Base-by-base conservation (phyloP, 2,113 vertebrate genomes). In the Loxodonta africana region DNA sequence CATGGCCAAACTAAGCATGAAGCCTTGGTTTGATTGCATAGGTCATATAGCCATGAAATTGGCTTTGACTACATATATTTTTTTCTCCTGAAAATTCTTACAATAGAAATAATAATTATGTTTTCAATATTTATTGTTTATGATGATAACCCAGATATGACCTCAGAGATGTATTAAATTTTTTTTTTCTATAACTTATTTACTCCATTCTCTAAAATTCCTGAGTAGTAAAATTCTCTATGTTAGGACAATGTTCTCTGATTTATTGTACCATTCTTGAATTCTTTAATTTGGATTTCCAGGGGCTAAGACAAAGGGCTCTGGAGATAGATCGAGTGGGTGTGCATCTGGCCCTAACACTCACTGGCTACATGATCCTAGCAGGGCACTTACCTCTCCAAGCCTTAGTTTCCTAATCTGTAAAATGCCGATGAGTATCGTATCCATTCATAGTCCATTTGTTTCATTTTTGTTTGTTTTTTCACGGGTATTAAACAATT, bases 101-200 rank as follows among this genome's bases (percentile, higher is more conserved):
- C 25, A 73, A 83, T 83, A 74, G 8, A 94, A 62, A 95, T 78
- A 78, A 30, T 44, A 57, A 84, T 57, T 84, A 63, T 10, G 76
- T 63, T 57, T 93, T 90, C 37, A 90, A 26, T 60, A 90, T 18
- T 92, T 95, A 12, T 1, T 60, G 48, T 92, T 83, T 90, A 83
- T 83, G 28, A 84, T 84, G 63, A 6, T 77, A 74, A 86, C 89
- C n/a, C 25, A 84, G 57, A 76, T 48, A 78, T 26, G 3, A 14
- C 8, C 17, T 88, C 6, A 88, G 21, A 63, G 63, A 91, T 93
- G 44, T 44, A 41, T 41, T 81, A 44, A 65, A 62, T 28, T 33
- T 9, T 89, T 37, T 37, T 84, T 95, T 77, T 83, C 48, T 76
- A 20, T 69, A 88, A 82, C 21, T 8, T 85, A 46, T 37, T 86